Base-by-base conservation (phyloP, 37 sponge, comb jelly and placozoan species). In the Aplysina aerophoba region DNA sequence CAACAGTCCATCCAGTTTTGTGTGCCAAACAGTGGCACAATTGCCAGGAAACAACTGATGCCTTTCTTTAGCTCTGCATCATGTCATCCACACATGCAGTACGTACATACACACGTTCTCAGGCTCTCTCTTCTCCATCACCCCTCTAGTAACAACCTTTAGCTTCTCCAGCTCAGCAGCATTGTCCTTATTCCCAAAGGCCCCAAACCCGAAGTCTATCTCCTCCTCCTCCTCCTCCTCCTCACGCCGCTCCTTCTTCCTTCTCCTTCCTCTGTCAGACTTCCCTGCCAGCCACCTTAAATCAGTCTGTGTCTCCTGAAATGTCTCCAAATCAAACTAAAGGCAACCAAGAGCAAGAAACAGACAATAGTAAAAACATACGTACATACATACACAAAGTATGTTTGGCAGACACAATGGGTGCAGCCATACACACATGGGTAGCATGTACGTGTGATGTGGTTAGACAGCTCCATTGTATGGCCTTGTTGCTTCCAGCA, bases 281-380 rank as follows among this genome's bases (percentile, higher is more conserved):
- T 98, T 95, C 15, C 85, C 83, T 27, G 82, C 82, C 89, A 92
- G 64, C 87, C 92, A 90, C 63, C 73, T 84, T 64, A 88, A 30
- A 81, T 88, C 86, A 22, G 30, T 82, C 20, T 74, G 84, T 31
- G 87, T 81, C 31, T 87, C 94, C 30, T 87, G 81, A 73, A 90
- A 94, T 66, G 88, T 74, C 20, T 94, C 91, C 25, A 84, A 14
- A 73, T 98, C 98, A 92, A 96, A 96, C 93, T 94, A 25, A 36
- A 22, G 78, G n/a, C 4, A 71, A 71, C 13, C 6, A 4, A 62
- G 25, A 62, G 5, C 39, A 14, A 5, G n/a, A 2, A 22, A 35
- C 19, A 58, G 40, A 81, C 44, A 68, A 22, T 73, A n/a, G 80
- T 30, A n/a, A 27, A 67, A 67, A 14, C 69, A 67, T 67, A 57